Conservation (phyloP, 1,140 invertebrate species). For the Acyrthosiphon pisum region DNA sequence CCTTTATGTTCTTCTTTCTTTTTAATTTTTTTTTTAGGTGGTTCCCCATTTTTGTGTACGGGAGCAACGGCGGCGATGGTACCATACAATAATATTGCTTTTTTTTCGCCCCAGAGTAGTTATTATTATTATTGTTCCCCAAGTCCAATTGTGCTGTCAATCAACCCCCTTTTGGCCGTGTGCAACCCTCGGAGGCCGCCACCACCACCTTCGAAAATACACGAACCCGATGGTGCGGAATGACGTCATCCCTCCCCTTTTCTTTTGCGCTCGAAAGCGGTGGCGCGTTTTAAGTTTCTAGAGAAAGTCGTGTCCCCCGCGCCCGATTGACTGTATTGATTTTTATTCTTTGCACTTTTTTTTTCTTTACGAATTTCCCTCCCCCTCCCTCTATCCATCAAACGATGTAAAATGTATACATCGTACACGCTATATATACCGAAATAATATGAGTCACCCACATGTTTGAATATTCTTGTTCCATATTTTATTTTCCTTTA, state of each 20-base stretch:
- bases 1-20: not conserved
- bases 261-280: not conserved
- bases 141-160: slow-evolving; percentile 48
- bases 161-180: slow-evolving; percentile 15
- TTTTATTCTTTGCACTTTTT: slow-evolving; percentile 12
- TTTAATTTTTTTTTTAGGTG: not conserved
- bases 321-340: slow-evolving; percentile 40
- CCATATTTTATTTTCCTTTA: slow-evolving; percentile 2
- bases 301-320: slow-evolving; percentile 21
- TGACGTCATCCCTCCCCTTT: slow-evolving; percentile 35
- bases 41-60: slow-evolving; percentile 3
- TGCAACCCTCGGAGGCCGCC: slow-evolving; percentile 26
- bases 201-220: not conserved
- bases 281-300: slow-evolving; percentile 30
- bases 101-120: slow-evolving; percentile 32
- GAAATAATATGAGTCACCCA: slow-evolving; percentile 16
- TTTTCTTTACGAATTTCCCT: not conserved
- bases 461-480: not conserved
- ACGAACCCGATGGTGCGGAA: not conserved
- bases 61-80: not conserved
- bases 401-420: not conserved
- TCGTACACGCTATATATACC: not conserved
- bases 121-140: slow-evolving; percentile 48
- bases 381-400: not conserved
- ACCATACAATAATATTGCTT: slow-evolving; percentile 29